phyloP scores from a whole-genome alignment of 2,888 invertebrate species.

The Aphidius colemani region DNA sequence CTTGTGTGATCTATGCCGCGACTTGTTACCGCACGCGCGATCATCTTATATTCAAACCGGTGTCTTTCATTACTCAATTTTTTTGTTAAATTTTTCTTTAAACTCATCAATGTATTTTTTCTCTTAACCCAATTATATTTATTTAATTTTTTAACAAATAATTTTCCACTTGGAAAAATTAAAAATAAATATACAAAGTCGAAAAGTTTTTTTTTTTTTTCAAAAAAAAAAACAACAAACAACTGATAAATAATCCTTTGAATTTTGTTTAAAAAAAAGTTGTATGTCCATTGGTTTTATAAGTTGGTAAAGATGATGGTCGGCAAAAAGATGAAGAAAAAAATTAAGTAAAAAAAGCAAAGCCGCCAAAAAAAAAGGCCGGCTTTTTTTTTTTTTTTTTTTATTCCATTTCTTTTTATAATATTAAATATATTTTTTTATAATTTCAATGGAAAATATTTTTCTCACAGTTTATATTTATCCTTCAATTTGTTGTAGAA shows the following conservation, averaged over 20 bases:
- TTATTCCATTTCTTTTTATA: too few relatives aligned
- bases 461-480: conserved; percentile 49
- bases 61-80: conserved; percentile 7
- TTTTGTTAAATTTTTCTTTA: too few relatives aligned
- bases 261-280: too few relatives aligned
- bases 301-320: conserved; percentile 40
- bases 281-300: conserved; percentile 16
- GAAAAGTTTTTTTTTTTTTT: too few relatives aligned
- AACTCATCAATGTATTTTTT: too few relatives aligned
- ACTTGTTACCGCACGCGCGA: conserved; percentile 24
- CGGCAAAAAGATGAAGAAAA: conserved; percentile 23
- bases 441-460: conserved; percentile 57
- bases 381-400: conserved; percentile 47
- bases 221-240: too few relatives aligned
- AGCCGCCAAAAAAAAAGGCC: conserved; percentile 45
- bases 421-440: conserved; percentile 26
- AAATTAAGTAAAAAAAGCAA: conserved; percentile 35
- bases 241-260: too few relatives aligned
- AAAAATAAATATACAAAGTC: too few relatives aligned
- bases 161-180: too few relatives aligned
- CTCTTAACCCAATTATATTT: too few relatives aligned
- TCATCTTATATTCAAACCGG: neutral
- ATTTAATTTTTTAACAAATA: too few relatives aligned
- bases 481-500: conserved; percentile 11
- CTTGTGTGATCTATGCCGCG: conserved; percentile 50